Evolutionary conservation across 2,797 vertebrate genomes (phyloP).

Genomic region (Chromobotia macracanthus): DNA sequence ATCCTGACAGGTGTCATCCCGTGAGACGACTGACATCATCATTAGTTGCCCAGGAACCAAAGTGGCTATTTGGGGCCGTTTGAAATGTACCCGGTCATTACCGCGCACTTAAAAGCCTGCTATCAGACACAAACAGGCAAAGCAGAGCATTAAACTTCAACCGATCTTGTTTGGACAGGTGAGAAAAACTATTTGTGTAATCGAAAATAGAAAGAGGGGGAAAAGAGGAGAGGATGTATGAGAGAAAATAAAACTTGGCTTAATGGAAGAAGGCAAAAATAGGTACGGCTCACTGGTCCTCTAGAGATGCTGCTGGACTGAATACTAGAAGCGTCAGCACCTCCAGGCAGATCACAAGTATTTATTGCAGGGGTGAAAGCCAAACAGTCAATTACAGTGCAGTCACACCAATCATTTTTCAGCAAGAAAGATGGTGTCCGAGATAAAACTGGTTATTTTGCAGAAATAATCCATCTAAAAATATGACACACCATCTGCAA

Average conservation of each 20-base stretch:
- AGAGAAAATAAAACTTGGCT: slow-evolving; percentile 7
- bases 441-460: slow-evolving; percentile 76
- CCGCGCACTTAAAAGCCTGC: slow-evolving; percentile 29
- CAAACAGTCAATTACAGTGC: slow-evolving; percentile 79
- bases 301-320: slow-evolving; percentile 67
- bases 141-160: slow-evolving; percentile 18
- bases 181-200: slow-evolving; percentile 17
- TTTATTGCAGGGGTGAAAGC: slow-evolving; percentile 77
- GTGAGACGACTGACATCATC: slow-evolving; percentile 67
- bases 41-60: slow-evolving; percentile 59
- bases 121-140: slow-evolving; percentile 23
- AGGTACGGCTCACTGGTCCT: slow-evolving; percentile 17
- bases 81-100: slow-evolving; percentile 53
- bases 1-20: slow-evolving; percentile 59
- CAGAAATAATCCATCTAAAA: slow-evolving; percentile 70
- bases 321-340: slow-evolving; percentile 64
- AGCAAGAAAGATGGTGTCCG: slow-evolving; percentile 70
- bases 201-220: slow-evolving; percentile 25
- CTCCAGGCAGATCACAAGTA: slow-evolving; percentile 67
- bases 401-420: slow-evolving; percentile 76
- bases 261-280: slow-evolving; percentile 26
- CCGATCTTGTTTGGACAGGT: slow-evolving; percentile 14
- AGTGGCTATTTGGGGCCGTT: slow-evolving; percentile 42
- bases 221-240: background rate
- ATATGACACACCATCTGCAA: slow-evolving; percentile 65